phyloP scores from a whole-genome alignment of 92 coral and sea anemone genomes.

The Zoanthus sociatus region DNA sequence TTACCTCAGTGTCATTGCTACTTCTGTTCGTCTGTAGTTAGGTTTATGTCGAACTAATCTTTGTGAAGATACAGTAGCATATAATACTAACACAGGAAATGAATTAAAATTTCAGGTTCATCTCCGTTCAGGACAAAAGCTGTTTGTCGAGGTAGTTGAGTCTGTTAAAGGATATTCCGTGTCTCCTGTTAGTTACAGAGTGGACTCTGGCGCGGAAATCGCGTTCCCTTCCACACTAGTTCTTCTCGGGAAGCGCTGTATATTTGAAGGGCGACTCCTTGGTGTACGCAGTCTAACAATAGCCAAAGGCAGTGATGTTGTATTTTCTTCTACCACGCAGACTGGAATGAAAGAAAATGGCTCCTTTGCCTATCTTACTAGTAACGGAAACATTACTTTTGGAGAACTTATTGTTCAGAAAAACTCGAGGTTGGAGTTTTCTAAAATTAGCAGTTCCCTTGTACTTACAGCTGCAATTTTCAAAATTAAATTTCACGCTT shows the following conservation, averaged over 20 bases:
- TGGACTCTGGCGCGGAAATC: conserved; percentile 71
- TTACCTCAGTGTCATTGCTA: too few relatives aligned
- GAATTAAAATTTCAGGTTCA: conserved; percentile 42
- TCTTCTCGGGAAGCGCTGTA: conserved; percentile 68
- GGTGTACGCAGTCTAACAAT: conserved; percentile 66
- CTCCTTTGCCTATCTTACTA: conserved; percentile 62
- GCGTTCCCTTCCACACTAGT: conserved; percentile 72
- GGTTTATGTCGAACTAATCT: too few relatives aligned
- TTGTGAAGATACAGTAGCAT: background rate
- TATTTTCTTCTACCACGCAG: conserved; percentile 69
- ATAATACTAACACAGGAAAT: background rate
- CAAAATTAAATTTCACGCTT: conserved; percentile 61
- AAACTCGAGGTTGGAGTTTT: conserved; percentile 62
- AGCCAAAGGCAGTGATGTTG: conserved; percentile 60
- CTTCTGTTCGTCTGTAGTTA: too few relatives aligned
- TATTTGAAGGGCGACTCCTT: conserved; percentile 69
- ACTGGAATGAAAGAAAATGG: conserved; percentile 76
- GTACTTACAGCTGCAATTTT: conserved; percentile 64
- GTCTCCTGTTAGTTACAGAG: conserved; percentile 75
- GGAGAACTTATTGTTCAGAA: conserved; percentile 68
- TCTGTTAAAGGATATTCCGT: conserved; percentile 72
- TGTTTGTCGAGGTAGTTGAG: conserved; percentile 75
- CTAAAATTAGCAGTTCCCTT: conserved; percentile 66
- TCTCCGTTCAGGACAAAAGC: conserved; percentile 62
- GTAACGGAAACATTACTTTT: conserved; percentile 73